These are phyloP conservation scores for Ranitomeya imitator DNA, from an alignment of 2,113 vertebrate genomes.

Conservation along the genomic window DNA sequence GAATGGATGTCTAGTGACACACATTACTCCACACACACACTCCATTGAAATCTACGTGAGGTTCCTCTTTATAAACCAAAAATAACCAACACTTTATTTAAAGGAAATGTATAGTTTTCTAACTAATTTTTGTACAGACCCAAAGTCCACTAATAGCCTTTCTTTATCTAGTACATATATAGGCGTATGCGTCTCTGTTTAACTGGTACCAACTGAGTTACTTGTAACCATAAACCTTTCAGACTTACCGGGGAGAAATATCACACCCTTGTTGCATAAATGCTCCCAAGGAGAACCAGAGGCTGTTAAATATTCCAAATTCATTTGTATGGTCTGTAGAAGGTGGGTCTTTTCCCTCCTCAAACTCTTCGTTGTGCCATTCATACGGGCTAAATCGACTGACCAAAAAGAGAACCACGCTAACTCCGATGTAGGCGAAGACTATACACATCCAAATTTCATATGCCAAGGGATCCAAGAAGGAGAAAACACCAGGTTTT, in stretches of 20 bases:
- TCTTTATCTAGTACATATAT: neutral
- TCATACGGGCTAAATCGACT: conserved; percentile 98
- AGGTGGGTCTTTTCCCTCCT: conserved; percentile 86
- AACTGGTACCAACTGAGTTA: neutral
- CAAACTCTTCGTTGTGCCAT: conserved; percentile 94
- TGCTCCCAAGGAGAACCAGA: conserved; percentile 97
- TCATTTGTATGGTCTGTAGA: conserved; percentile 87
- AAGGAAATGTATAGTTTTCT: too few relatives aligned
- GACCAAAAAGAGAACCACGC: conserved; percentile 96
- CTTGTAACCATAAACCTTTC: neutral
- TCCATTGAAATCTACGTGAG: too few relatives aligned
- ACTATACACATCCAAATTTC: conserved; percentile 99
- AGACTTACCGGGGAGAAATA: conserved; percentile 93
- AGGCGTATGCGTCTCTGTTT: neutral
- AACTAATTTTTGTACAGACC: neutral
- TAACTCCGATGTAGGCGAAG: conserved; percentile 98
- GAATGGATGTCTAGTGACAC: too few relatives aligned
- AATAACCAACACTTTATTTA: too few relatives aligned
- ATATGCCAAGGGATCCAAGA: conserved; percentile 96
- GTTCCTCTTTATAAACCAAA: too few relatives aligned
- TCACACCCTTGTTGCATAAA: conserved; percentile 99
- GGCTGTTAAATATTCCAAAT: conserved; percentile 98
- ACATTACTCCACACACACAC: too few relatives aligned
- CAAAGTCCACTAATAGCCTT: neutral
- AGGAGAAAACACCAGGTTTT: conserved; percentile 97